phyloP scores from a whole-genome alignment of 2,113 vertebrate species.

The Puffinus mauretanicus region DNA sequence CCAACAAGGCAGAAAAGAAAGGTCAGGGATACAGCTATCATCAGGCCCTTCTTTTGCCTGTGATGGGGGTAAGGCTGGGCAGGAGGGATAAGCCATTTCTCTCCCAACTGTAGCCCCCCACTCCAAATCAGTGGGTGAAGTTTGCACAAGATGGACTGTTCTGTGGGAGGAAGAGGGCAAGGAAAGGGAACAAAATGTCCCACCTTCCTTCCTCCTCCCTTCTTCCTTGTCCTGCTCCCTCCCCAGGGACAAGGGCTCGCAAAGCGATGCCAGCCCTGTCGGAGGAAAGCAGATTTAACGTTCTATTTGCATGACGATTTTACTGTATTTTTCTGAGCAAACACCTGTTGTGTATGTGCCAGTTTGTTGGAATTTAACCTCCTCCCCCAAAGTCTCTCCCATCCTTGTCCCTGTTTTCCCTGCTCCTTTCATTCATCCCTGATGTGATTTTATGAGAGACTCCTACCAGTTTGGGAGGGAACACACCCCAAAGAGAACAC shows the following conservation, averaged over 20 bases:
- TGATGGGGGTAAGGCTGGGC: not conserved
- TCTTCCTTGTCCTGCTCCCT: slow-evolving; percentile 50
- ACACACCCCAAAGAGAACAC: slow-evolving; percentile 52
- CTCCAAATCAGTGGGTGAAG: slow-evolving; percentile 51
- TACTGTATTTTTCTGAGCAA: slow-evolving; percentile 82
- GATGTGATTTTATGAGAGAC: slow-evolving; percentile 62
- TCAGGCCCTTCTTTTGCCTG: slow-evolving; percentile 26
- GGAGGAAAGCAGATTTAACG: slow-evolving; percentile 66
- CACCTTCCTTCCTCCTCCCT: slow-evolving; percentile 47
- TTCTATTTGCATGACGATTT: slow-evolving; percentile 81
- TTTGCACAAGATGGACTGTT: slow-evolving; percentile 74
- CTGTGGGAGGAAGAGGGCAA: slow-evolving; percentile 40
- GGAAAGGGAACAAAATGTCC: slow-evolving; percentile 29
- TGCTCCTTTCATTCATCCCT: slow-evolving; percentile 1
- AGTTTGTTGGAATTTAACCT: slow-evolving; percentile 72
- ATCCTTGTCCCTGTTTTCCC: slow-evolving; percentile 22
- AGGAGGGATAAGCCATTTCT: not conserved
- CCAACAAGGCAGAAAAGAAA: not conserved
- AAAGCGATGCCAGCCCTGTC: slow-evolving; percentile 1
- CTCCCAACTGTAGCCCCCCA: not conserved
- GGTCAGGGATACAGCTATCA: not conserved
- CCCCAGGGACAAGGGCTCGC: not conserved
- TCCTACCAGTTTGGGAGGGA: slow-evolving; percentile 58
- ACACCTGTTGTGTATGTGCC: slow-evolving; percentile 81
- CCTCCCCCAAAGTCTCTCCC: not conserved